Base-by-base conservation (phyloP, 2,888 invertebrate species). In the Acutogordius australiensis region DNA sequence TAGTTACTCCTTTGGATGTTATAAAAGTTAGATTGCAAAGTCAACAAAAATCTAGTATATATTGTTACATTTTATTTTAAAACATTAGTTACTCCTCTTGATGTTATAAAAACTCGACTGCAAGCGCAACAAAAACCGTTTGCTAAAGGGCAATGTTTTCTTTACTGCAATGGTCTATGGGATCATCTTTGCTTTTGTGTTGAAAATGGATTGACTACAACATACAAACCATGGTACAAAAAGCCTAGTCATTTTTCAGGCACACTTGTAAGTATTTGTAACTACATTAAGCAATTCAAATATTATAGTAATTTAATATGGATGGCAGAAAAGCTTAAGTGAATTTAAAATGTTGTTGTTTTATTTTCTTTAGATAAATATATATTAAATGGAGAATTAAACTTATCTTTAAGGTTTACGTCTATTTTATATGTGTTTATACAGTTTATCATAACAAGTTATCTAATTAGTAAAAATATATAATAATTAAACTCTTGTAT, bases 1-100 rank as follows among this genome's bases (percentile, higher is more conserved):
- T 62, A 88, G 90, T 94, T 74, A 99, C 97, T 0, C 97, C 97
- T 0, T 74, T 99, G 65, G 97, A 99, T 75, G 97, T 97, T n/a
- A 84, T 99, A 1, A 99, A 99, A 76, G 88, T 91, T 63, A 78
- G 97, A 59, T 75, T 99, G 45, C 97, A 97, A 74, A 80, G 85
- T 1, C 94, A 97, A 71, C 82, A 84, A 67, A 85, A 84, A 66
- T n/a, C n/a, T n/a, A n/a, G n/a, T n/a, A n/a, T n/a, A n/a, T n/a
- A n/a, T n/a, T n/a, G n/a, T n/a, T n/a, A n/a, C n/a, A n/a, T n/a
- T n/a, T n/a, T n/a, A n/a, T 51, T 51, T 21, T n/a, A 21, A 51
- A 51, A n/a, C 4, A 51, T 57, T 62, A 88, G 90, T 94, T 74
- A 99, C 97, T 0, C 97, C 97, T 0, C 74, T 99, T 65, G 97